These are phyloP conservation scores for Rapana venosa DNA, from an alignment of 2,888 invertebrate genomes.

Conservation along the genomic window DNA sequence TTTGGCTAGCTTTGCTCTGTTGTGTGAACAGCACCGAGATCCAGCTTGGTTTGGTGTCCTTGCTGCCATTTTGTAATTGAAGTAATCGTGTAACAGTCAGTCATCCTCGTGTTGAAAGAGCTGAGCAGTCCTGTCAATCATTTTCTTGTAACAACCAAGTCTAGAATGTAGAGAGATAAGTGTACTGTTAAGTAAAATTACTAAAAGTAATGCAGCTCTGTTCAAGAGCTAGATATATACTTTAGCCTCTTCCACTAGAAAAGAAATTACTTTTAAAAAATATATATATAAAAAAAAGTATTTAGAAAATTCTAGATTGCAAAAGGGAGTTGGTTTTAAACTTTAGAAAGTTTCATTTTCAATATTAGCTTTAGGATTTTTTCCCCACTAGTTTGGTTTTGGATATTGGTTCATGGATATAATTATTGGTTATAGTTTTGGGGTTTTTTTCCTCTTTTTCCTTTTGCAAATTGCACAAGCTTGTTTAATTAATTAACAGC, in stretches of 20 bases:
- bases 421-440: not conserved
- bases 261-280: not conserved
- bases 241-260: not conserved
- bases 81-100: too few species aligned
- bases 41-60: not conserved
- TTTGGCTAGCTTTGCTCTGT: not conserved
- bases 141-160: not conserved
- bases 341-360: too few species aligned
- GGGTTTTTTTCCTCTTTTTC: not conserved
- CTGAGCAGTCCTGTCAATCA: not conserved
- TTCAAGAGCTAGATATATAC: too few species aligned
- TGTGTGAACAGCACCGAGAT: not conserved
- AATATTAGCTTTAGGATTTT: too few species aligned
- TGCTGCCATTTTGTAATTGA: not conserved
- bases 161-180: too few species aligned
- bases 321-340: too few species aligned
- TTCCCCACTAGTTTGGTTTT: not conserved
- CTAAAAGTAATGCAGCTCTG: too few species aligned
- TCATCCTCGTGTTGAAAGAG: too few species aligned
- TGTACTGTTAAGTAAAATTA: too few species aligned
- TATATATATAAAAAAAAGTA: too few species aligned
- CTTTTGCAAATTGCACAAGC: constrained; percentile 6
- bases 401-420: not conserved
- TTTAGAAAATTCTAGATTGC: too few species aligned
- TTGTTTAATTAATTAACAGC: too few species aligned